phyloP scores from a whole-genome alignment of 2,113 vertebrate genomes.

The Trochalopteron elliotii region DNA sequence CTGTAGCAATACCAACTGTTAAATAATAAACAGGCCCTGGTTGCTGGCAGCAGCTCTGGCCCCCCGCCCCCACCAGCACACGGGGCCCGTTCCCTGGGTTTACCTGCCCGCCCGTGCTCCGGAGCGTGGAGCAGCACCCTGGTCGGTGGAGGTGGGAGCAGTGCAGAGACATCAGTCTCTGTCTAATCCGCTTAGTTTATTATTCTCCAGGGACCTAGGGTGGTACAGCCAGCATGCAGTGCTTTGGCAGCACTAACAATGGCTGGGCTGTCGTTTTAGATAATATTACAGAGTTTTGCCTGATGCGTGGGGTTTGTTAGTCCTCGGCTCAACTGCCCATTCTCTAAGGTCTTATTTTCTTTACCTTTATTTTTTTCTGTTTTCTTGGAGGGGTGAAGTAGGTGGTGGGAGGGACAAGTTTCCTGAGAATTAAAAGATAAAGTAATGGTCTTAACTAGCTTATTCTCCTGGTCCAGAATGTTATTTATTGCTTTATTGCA shows the following conservation, averaged over 20 bases:
- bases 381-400: background rate
- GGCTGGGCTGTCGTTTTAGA: slow-evolving; percentile 72
- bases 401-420: background rate
- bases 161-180: slow-evolving; percentile 59
- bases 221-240: slow-evolving; percentile 64
- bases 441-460: background rate
- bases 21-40: slow-evolving; percentile 84
- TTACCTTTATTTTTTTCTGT: background rate
- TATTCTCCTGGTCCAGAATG: slow-evolving; percentile 18
- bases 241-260: slow-evolving; percentile 71
- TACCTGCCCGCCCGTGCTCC: slow-evolving; percentile 65
- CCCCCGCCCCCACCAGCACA: slow-evolving; percentile 17
- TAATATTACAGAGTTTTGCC: slow-evolving; percentile 69
- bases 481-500: background rate
- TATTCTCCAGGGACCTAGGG: slow-evolving; percentile 67
- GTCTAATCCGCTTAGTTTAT: slow-evolving; percentile 75
- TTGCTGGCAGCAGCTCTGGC: slow-evolving; percentile 72
- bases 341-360: slow-evolving; percentile 7
- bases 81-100: slow-evolving; percentile 68
- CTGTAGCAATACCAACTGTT: slow-evolving; percentile 85
- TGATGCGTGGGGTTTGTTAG: slow-evolving; percentile 60
- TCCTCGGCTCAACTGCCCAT: slow-evolving; percentile 20
- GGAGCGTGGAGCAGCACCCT: background rate
- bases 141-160: slow-evolving; percentile 26
- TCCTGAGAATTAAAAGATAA: background rate